These are phyloP conservation scores for Phalera bucephala DNA, from an alignment of 2,888 invertebrate species.

Conservation along the genomic window DNA sequence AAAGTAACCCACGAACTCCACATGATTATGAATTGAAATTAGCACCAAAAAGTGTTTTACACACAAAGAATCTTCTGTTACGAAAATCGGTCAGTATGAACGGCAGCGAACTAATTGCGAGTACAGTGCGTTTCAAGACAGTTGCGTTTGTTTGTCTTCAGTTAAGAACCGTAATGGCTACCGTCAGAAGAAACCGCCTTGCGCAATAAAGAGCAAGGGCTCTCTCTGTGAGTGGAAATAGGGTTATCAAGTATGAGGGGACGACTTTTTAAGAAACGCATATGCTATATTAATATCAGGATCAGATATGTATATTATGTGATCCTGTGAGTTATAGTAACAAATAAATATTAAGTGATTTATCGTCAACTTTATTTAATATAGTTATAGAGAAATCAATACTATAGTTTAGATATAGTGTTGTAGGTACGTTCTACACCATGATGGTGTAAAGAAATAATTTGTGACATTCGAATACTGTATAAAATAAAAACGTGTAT, in stretches of 20 bases:
- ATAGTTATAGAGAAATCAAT: too few species aligned
- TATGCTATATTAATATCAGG: not conserved
- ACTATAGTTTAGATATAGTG: too few species aligned
- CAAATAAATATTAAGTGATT: too few species aligned
- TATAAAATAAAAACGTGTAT: too few species aligned
- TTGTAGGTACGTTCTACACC: too few species aligned
- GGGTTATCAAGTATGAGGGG: not conserved
- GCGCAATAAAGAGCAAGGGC: not conserved
- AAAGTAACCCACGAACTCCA: too few species aligned
- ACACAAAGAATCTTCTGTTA: not conserved
- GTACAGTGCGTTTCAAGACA: not conserved
- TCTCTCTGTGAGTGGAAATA: not conserved
- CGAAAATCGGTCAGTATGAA: slow-evolving; percentile 1
- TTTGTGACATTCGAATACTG: too few species aligned
- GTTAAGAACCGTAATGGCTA: not conserved
- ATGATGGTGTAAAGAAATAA: too few species aligned
- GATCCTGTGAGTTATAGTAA: too few species aligned
- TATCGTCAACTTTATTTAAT: too few species aligned
- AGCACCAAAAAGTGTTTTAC: not conserved
- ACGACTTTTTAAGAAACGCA: not conserved
- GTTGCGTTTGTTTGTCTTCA: not conserved
- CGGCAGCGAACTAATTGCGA: not conserved
- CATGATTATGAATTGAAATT: too few species aligned
- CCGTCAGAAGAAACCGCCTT: slow-evolving; percentile 2
- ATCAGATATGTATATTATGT: too few species aligned